These are phyloP conservation scores for Himalopsyche japonica DNA, from an alignment of 2,888 invertebrate species.

Conservation along the genomic window DNA sequence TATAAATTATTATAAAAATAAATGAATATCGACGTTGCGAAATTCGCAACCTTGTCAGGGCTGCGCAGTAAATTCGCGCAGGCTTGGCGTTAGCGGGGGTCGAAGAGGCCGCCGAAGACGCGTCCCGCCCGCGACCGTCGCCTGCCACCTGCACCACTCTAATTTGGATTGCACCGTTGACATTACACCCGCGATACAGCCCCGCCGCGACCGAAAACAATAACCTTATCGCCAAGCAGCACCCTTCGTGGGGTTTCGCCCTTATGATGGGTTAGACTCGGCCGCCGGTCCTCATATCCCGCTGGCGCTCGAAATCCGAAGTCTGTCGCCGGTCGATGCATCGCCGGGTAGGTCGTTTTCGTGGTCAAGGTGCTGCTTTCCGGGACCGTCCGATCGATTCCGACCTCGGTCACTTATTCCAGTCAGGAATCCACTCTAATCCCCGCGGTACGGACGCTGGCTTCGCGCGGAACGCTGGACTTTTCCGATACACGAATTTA, in stretches of 20 bases:
- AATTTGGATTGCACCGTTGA: conserved; percentile 23
- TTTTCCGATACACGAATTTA: not conserved
- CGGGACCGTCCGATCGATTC: not conserved
- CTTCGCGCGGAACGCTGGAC: not conserved
- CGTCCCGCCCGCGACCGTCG: conserved; percentile 45
- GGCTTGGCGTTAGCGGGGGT: not conserved
- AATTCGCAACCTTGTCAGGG: not conserved
- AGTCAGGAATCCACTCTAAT: not conserved
- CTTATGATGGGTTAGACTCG: not conserved
- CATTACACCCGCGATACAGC: not conserved
- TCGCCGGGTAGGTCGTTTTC: not conserved
- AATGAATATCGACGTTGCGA: not conserved
- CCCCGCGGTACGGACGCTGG: not conserved
- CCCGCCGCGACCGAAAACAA: not conserved
- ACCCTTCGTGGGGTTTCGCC: not conserved
- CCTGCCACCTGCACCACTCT: conserved; percentile 36
- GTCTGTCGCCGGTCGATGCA: not conserved
- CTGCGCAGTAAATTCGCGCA: not conserved
- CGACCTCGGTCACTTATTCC: not conserved
- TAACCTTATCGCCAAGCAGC: not conserved
- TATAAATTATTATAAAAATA: too few species aligned
- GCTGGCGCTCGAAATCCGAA: not conserved
- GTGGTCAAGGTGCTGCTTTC: not conserved
- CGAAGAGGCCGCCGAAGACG: conserved; percentile 43
- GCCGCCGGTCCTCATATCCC: not conserved